Conservation (phyloP, 2,888 invertebrate genomes). For the Nineta flava region DNA sequence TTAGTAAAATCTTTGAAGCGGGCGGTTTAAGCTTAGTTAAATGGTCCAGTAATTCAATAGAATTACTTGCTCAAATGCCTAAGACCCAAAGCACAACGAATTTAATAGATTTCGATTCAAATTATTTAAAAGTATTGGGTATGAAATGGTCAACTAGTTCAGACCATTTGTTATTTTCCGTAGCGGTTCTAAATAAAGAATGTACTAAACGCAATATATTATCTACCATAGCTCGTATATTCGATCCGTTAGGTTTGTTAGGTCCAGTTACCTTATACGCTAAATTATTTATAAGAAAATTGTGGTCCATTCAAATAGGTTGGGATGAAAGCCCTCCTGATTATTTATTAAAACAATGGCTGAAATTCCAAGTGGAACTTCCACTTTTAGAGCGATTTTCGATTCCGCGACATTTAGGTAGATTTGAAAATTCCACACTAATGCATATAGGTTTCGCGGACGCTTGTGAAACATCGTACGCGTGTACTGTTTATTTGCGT, state of each 20-base stretch:
- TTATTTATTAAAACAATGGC: constrained; percentile 5
- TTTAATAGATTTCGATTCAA: background rate
- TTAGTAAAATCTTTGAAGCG: background rate
- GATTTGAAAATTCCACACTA: constrained; percentile 1
- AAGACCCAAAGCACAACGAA: background rate
- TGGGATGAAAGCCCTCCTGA: constrained; percentile 9
- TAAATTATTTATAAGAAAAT: constrained; percentile 8
- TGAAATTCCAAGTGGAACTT: no score
- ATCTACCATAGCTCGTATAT: no score
- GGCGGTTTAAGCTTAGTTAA: constrained; percentile 7
- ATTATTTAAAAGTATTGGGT: background rate
- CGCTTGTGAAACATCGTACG: constrained; percentile 8
- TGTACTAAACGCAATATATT: no score
- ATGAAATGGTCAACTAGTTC: background rate
- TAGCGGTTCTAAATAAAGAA: no score
- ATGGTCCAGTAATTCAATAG: constrained; percentile 6
- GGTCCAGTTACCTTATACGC: no score
- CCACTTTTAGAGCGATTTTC: no score
- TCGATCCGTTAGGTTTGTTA: no score
- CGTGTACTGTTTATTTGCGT: constrained; percentile 10
- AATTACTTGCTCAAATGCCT: constrained; percentile 1
- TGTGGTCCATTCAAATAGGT: constrained; percentile 7
- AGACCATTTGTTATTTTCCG: no score
- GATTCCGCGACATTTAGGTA: constrained; percentile 4
- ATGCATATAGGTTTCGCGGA: constrained; percentile 10